Base-by-base conservation (phyloP, 2,113 vertebrate genomes). In the Hiodon alosoides region DNA sequence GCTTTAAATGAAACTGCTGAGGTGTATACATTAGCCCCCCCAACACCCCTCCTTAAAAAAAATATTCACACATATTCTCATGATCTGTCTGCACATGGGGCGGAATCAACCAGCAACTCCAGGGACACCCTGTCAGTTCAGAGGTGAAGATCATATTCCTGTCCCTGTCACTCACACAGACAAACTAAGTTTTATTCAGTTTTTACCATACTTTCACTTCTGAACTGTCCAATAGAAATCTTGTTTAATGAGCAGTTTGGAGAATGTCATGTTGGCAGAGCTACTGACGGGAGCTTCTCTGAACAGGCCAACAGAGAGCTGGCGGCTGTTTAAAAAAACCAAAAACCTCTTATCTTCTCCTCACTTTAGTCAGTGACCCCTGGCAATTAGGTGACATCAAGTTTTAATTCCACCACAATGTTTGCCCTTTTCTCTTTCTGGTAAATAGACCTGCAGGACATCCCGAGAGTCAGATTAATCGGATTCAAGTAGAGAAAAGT, bases 1-100 rank as follows among this genome's bases (percentile, higher is more conserved):
- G 79, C 73, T 80, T 87, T 87, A 83, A 87, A 85, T 89, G 86
- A 89, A 80, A 72, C 74, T 76, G 79, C 78, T 31, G 31, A 31
- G 31, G 31, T 31, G 31, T 31, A 31, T 31, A 31, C 31, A 31
- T 31, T 31, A 31, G 31, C 31, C 31, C 31, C 31, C 31, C 31
- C 0, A 31, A 31, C 31, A 31, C 31, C 31, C 31, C 31, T 31
- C 31, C 31, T 31, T 31, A 31, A 31, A 31, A 31, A 59, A 59
- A 59, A 59, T 59, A 14, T 59, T 59, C 31, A 31, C 31, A 31
- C 31, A 31, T 31, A 31, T 31, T 31, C 31, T 31, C 31, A 31
- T 31, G 31, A 31, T 31, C 31, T 31, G 31, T 31, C 2, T 31
- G 31, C 31, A 62, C 4, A 11, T n/a, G n/a, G 14, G 60, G 60